Conservation (phyloP, 2,113 vertebrate genomes). For the Sander vitreus region DNA sequence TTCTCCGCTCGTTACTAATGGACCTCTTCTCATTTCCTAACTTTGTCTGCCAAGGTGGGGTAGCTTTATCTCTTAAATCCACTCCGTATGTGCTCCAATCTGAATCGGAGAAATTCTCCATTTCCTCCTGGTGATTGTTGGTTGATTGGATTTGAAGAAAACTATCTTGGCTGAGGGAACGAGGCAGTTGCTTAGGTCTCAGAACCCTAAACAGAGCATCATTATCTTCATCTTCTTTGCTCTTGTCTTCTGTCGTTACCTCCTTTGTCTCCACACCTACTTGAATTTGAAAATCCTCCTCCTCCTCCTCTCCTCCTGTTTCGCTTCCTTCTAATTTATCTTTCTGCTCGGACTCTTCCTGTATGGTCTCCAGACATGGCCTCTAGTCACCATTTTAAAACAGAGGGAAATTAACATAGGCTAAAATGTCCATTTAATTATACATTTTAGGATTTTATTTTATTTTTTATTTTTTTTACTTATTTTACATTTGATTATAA, state of each 20-base stretch:
- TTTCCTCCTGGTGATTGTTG: not conserved
- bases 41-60: not conserved
- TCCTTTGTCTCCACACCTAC: slow-evolving; percentile 1
- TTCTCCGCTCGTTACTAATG: not conserved
- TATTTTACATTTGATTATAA: not conserved
- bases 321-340: slow-evolving; percentile 6
- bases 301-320: slow-evolving; percentile 8
- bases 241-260: not conserved
- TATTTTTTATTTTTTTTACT: not conserved
- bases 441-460: not conserved
- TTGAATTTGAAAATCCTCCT: not conserved
- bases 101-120: not conserved
- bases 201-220: slow-evolving; percentile 22
- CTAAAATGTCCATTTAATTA: not conserved
- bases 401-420: not conserved
- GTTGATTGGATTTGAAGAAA: not conserved
- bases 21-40: not conserved
- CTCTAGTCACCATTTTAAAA: slow-evolving; percentile 14
- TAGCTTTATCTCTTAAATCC: not conserved
- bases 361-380: slow-evolving; percentile 53
- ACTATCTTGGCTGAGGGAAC: not conserved
- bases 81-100: not conserved
- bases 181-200: slow-evolving; percentile 22
- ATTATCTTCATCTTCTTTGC: slow-evolving; percentile 32
- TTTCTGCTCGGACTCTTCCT: slow-evolving; percentile 61